Evolutionary conservation across 2,888 invertebrate species (phyloP).

Genomic region (Acrobasis consociella): DNA sequence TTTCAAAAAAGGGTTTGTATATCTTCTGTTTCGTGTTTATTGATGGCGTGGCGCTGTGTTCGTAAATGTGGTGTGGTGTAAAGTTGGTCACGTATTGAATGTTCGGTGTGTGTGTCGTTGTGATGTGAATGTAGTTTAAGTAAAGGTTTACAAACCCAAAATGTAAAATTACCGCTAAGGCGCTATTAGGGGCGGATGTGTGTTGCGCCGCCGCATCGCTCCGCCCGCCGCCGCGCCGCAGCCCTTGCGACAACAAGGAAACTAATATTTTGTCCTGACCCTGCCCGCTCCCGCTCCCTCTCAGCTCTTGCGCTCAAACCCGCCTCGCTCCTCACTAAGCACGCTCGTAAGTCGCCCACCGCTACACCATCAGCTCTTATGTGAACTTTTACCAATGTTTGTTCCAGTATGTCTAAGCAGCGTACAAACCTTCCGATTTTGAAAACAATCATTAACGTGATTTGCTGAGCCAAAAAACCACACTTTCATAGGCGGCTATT

Average conservation of each 20-base stretch:
- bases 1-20: constrained; percentile 77
- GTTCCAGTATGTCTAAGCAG: constrained; percentile 2
- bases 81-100: constrained; percentile 32
- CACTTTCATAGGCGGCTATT: not conserved
- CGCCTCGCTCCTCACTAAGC: constrained; percentile 43
- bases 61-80: constrained; percentile 37
- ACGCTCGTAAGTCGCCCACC: constrained; percentile 20
- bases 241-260: constrained; percentile 84
- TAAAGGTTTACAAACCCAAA: constrained; percentile 83
- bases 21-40: constrained; percentile 61
- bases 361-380: constrained; percentile 14
- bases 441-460: too few species aligned
- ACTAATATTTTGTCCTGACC: constrained; percentile 83
- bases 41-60: constrained; percentile 39
- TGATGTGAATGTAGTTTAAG: constrained; percentile 66
- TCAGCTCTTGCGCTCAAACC: constrained; percentile 62
- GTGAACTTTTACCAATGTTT: constrained; percentile 29
- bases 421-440: constrained; percentile 15
- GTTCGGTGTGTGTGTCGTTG: constrained; percentile 35
- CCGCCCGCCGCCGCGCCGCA: constrained; percentile 79
- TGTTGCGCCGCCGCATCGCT: constrained; percentile 74
- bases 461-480: too few species aligned
- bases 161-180: constrained; percentile 82
- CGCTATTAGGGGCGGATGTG: constrained; percentile 79
- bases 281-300: constrained; percentile 58